Conservation (phyloP, 2,113 vertebrate genomes). For the Lophotis ruficrista region DNA sequence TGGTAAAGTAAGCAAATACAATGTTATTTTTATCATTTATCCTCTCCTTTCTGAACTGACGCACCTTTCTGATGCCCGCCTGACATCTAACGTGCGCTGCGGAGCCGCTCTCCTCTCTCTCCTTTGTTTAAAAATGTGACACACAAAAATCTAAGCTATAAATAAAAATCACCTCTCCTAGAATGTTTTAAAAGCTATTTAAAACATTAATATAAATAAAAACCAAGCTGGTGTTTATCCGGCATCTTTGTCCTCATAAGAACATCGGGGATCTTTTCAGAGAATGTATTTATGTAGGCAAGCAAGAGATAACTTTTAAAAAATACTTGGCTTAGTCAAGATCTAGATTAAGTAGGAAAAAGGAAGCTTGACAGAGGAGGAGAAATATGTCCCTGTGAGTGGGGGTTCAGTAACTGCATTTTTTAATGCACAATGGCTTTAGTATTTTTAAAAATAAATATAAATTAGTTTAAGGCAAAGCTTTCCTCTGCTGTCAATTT, state of each 20-base stretch:
- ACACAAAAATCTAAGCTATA: slow-evolving; percentile 52
- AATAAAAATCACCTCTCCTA: slow-evolving; percentile 22
- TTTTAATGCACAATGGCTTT: not conserved
- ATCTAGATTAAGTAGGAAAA: not conserved
- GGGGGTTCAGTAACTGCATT: not conserved
- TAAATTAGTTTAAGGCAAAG: not conserved
- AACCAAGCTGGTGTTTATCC: slow-evolving; percentile 31
- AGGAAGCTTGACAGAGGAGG: not conserved
- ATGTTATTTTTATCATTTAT: not conserved
- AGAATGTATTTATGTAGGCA: not conserved
- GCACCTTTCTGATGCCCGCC: not conserved
- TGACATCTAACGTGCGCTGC: not conserved
- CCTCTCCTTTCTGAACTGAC: not conserved
- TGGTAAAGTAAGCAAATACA: not conserved
- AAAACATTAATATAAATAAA: slow-evolving; percentile 33
- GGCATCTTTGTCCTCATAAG: not conserved
- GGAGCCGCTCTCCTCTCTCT: not conserved
- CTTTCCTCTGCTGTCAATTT: not conserved
- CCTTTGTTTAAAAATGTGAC: slow-evolving; percentile 63
- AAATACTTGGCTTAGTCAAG: not conserved
- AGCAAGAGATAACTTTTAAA: not conserved
- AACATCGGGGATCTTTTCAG: not conserved
- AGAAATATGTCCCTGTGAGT: not conserved
- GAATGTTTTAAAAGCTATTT: slow-evolving; percentile 44
- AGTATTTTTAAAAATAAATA: not conserved